Conservation (phyloP, 53 echinoderm and acorn worm species). For the Glandiceps talaboti region DNA sequence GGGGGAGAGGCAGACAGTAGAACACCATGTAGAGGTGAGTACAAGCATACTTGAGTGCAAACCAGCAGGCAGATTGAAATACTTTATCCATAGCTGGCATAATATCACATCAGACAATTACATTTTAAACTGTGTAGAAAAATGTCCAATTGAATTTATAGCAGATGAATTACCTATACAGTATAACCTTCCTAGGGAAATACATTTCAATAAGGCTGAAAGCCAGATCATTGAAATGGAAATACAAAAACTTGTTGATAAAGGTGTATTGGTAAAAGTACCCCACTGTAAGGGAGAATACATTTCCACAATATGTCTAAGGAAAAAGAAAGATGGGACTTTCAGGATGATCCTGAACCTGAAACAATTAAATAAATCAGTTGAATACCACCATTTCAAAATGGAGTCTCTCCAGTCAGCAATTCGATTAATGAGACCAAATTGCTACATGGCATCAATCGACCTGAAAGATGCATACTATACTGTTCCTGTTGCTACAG, state of each 20-base stretch:
- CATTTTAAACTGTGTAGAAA: too few relatives aligned
- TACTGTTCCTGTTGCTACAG: not conserved
- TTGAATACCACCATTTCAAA: not conserved
- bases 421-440: not conserved
- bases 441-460: not conserved
- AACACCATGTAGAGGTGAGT: too few relatives aligned
- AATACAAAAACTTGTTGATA: constrained; percentile 24
- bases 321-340: not conserved
- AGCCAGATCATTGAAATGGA: constrained; percentile 12
- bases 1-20: too few relatives aligned
- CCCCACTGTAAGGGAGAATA: not conserved
- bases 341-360: not conserved
- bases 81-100: too few relatives aligned
- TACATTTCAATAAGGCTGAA: too few relatives aligned
- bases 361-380: not conserved
- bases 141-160: too few relatives aligned
- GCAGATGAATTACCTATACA: too few relatives aligned
- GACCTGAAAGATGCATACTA: not conserved
- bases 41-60: too few relatives aligned
- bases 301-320: not conserved
- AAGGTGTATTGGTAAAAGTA: constrained; percentile 17
- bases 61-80: too few relatives aligned
- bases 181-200: too few relatives aligned
- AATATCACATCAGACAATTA: too few relatives aligned
- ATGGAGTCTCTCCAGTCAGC: not conserved